phyloP scores from a whole-genome alignment of 2,797 vertebrate species.

The Xenentodon cancila region DNA sequence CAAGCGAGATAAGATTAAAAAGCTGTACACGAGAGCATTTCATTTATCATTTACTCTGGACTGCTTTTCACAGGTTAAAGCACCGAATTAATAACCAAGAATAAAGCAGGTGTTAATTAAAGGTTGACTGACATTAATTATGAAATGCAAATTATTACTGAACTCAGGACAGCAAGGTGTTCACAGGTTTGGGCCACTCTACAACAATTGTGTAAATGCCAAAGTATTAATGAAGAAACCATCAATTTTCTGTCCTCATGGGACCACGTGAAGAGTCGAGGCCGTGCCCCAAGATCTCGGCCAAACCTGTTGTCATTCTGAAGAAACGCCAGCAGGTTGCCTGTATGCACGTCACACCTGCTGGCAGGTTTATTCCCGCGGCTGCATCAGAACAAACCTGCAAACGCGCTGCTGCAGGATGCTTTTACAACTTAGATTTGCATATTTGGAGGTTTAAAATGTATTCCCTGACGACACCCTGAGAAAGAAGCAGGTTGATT shows the following conservation, averaged over 20 bases:
- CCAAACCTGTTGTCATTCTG: not conserved
- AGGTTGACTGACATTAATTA: slow-evolving; percentile 72
- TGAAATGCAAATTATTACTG: slow-evolving; percentile 67
- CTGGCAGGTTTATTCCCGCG: no score
- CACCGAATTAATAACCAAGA: slow-evolving; percentile 35
- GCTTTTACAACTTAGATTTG: no score
- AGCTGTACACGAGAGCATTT: not conserved
- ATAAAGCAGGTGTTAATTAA: slow-evolving; percentile 60
- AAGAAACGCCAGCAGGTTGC: not conserved
- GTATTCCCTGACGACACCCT: no score
- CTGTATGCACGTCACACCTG: no score
- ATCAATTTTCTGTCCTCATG: not conserved
- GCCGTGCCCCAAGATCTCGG: not conserved
- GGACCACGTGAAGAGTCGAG: not conserved
- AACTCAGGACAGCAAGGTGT: slow-evolving; percentile 32
- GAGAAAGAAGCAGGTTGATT: not conserved
- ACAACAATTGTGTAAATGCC: slow-evolving; percentile 40
- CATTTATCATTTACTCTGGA: slow-evolving; percentile 3
- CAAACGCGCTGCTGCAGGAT: no score
- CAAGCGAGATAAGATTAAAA: no score
- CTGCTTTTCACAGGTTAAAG: slow-evolving; percentile 35
- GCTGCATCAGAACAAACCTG: no score
- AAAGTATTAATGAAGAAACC: slow-evolving; percentile 39
- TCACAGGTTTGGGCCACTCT: slow-evolving; percentile 42
- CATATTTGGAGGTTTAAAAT: no score